Evolutionary conservation across 2,888 invertebrate genomes (phyloP), one percentile per base, ranked within the genome.

Genomic region (Drosophila siamana): DNA sequence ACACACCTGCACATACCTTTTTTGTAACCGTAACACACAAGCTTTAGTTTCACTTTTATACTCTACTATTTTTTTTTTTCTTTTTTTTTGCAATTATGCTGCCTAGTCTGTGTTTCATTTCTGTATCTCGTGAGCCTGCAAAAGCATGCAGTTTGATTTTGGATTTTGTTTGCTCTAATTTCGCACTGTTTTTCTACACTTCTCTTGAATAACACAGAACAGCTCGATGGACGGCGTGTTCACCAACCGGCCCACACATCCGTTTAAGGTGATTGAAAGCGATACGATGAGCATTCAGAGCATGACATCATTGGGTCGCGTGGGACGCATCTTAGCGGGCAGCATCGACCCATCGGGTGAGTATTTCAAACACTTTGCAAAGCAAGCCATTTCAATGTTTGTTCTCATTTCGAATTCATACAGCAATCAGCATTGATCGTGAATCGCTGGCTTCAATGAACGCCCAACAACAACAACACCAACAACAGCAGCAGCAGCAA

Each of bases 211-310:
- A 41, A 50, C 2, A 80, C 86, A 92, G 92, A 93, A 93, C 41
- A 92, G 93, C 75, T 96, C 96, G 7, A 94, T 96, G 57, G 97
- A 97, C 86, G 96, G 96, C 67, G 94, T 96, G 11, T 96, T 94
- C 91, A 94, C 95, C 7, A 93, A 94, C 69, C 94, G 93, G 52
- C 94, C 94, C 85, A 94, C 94, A 47, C 97, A 96, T 92, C 97
- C 97, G 16, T 97, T 97, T 91, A 94, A 95, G 90, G 96, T 97
- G 74, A 97, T 97, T 86, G 97, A 98, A 80, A 96, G 96, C 87
- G 97, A 97, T 92, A 95, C 97, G 13, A 94, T 97, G 91, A 97
- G 97, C 90, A 93, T 97, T 83, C 97, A 97, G 91, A 97, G 97
- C 90, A 96, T 97, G 94, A 96, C 97, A 81, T 97, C 97, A 50